A percentile compares a stretch with the other conserved stretches of the same genome.
Evolutionary conservation across 1,140 invertebrate genomes (phyloP).

Genomic region (Orchesella cincta): DNA sequence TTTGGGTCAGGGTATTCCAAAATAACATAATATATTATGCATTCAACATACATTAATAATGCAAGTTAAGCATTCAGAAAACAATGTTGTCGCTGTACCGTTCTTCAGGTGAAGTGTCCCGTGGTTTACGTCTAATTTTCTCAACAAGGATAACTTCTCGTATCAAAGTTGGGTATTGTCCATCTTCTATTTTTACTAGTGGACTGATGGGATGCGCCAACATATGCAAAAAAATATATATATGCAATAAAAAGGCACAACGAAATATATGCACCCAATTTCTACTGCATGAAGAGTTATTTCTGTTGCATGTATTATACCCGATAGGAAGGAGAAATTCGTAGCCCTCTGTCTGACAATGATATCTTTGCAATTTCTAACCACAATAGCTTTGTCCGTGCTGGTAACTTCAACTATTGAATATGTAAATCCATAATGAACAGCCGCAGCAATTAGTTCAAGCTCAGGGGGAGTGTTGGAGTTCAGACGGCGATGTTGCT

Average conservation of each 20-base stretch:
- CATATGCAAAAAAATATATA: background rate
- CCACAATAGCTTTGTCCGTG: background rate
- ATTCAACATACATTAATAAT: too few species aligned
- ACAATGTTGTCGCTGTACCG: too few species aligned
- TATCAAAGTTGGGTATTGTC: background rate
- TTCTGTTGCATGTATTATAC: background rate
- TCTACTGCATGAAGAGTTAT: background rate
- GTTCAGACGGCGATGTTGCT: too few species aligned
- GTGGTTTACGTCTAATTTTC: background rate
- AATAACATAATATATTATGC: background rate
- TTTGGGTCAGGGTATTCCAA: conserved; percentile 7
- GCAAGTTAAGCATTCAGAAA: too few species aligned
- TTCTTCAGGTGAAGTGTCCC: too few species aligned
- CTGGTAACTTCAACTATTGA: background rate
- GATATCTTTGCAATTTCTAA: background rate
- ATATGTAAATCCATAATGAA: background rate
- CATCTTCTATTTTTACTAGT: background rate
- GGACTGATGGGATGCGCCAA: background rate
- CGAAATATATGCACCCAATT: background rate
- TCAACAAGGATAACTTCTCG: background rate
- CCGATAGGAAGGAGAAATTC: conserved; percentile 22
- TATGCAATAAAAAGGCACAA: too few species aligned
- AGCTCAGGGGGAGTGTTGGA: background rate
- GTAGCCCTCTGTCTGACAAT: background rate
- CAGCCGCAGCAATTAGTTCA: conserved; percentile 2